Conservation (phyloP, 2,888 invertebrate species). For the Lordiphosa fenestrarum region DNA sequence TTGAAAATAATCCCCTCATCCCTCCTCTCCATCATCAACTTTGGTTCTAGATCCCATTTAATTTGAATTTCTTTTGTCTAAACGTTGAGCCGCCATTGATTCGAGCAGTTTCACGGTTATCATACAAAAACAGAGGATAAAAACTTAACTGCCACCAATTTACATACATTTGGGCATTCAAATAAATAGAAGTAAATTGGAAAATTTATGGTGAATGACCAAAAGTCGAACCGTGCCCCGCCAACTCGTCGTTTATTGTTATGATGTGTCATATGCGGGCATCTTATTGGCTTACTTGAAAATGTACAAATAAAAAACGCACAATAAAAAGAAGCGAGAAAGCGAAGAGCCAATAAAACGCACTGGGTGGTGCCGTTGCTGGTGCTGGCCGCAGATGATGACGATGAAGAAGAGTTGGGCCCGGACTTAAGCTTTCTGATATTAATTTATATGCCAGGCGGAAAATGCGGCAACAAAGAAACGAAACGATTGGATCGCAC, state of each 20-base stretch:
- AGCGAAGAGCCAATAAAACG: conserved; percentile 44
- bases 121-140: too few species aligned
- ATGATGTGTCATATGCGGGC: conserved; percentile 69
- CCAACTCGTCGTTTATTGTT: conserved; percentile 37
- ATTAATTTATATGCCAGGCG: conserved; percentile 49
- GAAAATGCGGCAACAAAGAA: conserved; percentile 40
- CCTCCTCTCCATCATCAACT: too few species aligned
- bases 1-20: too few species aligned
- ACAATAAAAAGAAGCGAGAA: too few species aligned
- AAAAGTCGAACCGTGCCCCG: conserved; percentile 4
- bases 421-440: conserved; percentile 35
- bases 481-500: conserved; percentile 13
- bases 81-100: too few species aligned
- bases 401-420: conserved; percentile 3
- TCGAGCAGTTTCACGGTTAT: too few species aligned
- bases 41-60: too few species aligned
- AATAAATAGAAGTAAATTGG: conserved; percentile 15
- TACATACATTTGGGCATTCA: conserved; percentile 7
- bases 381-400: background rate
- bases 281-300: conserved; percentile 27
- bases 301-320: conserved; percentile 3
- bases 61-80: too few species aligned
- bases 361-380: conserved; percentile 17
- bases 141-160: conserved; percentile 4
- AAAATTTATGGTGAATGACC: conserved; percentile 5